Base-by-base conservation (phyloP, 2,113 vertebrate genomes). In the Amphilophus citrinellus region DNA sequence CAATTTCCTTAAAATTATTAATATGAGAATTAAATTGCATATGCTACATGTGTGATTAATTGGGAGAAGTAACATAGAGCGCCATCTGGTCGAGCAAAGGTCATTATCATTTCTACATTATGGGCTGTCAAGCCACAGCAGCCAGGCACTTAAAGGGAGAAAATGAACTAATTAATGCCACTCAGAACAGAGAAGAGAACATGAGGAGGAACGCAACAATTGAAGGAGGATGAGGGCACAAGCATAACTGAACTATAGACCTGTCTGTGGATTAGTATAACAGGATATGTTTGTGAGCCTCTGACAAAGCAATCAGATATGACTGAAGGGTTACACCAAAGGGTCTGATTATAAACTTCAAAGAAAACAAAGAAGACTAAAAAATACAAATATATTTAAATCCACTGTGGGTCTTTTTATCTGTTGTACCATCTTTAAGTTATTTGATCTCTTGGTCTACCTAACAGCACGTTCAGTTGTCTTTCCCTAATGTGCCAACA, bases 151-250 rank as follows among this genome's bases (percentile, higher is more conserved):
- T 90, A 86, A 77, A 86, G 65, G 84, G 76, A 85, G 91, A 94
- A 95, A 91, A 94, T 89, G 76, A 93, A 91, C 87, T 88, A 93
- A 95, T 94, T 92, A 94, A 90, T 88, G 91, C 88, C 92, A 94
- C 83, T 93, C 89, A 90, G 87, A 90, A 77, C 61, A 85, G 77
- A 89, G 77, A 60, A 84, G 59, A 85, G 62, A 83, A 63, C 73
- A 88, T 63, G 83, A 93, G 62, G 59, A 71, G 39, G 71, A 89
- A 89, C 20, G 62, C 17, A 65, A 80, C 44, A 85, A 80, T 13
- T 58, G 73, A 50, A 6, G 39, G 50, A 50, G 75, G 58, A 47
- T 75, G 58, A 91, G 83, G 62, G 75, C 37, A 62, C 37, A 56
- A 42, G 89, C 71, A 73, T 78, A 89, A 92, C 82, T 88, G 82